Evolutionary conservation across 2,888 invertebrate genomes (phyloP), one percentile per base, ranked within the genome.

Genomic region (Agrotis exclamationis): DNA sequence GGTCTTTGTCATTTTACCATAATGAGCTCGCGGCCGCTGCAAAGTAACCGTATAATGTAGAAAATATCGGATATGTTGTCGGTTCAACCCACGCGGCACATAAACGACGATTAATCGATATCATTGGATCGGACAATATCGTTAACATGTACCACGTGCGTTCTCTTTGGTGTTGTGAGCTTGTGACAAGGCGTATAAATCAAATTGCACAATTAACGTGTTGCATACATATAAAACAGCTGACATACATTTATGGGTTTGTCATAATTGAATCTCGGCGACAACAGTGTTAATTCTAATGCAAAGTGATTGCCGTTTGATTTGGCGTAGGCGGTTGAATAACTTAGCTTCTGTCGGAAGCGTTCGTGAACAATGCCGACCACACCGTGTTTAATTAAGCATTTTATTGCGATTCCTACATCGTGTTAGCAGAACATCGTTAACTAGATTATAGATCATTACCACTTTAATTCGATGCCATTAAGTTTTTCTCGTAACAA

Each of bases 281-380:
- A 86, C 85, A 85, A 86, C 85, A 81, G 85, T 87, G 88, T 89
- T 89, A 87, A 88, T 90, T 86, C 85, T 87, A 90, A 92, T 91
- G 90, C 91, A 89, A 92, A 91, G 87, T 90, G 89, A 92, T 91
- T 86, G 88, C 82, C 86, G 87, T 87, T 89, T 92, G 90, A 93
- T 92, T 91, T 87, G 74, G 86, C 87, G 95, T 94, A 88, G 94
- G 93, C 76, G 89, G 62, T 70, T 77, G 88, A 88, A 90, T 90
- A 89, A 87, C 81, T 89, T 87, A 87, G 88, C 90, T 87, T 86
- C 90, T 92, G 93, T 92, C 92, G 93, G 92, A 92, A 92, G 89
- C 85, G 83, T 74, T 80, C 84, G 72, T 79, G 85, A 87, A 89
- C 89, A 89, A 89, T 87, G 83, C 84, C 83, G 78, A 73, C 79